phyloP scores from a whole-genome alignment of 2,113 vertebrate genomes.

The Natator depressus region DNA sequence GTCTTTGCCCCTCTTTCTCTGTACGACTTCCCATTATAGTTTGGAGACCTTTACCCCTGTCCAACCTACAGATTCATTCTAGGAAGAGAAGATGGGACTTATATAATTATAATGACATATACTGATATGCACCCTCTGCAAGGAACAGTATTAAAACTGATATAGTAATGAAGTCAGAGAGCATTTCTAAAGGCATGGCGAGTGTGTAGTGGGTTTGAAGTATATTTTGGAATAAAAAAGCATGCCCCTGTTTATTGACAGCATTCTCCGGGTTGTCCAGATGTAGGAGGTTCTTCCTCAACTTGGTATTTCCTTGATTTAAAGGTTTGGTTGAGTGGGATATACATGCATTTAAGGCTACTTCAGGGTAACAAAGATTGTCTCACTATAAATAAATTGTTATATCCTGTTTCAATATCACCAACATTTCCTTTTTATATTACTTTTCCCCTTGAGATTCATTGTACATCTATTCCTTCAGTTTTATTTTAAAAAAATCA shows the following conservation, averaged over 20 bases:
- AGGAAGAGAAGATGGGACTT: not conserved
- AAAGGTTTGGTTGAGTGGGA: conserved; percentile 3
- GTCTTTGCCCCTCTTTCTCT: not conserved
- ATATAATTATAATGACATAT: not conserved
- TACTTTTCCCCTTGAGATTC: conserved; percentile 8
- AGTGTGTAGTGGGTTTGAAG: not conserved
- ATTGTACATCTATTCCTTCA: not conserved
- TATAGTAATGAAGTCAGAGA: not conserved
- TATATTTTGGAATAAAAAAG: conserved; percentile 16
- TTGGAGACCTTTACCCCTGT: not conserved
- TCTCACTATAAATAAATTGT: conserved; percentile 24
- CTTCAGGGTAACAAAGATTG: not conserved
- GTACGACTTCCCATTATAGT: not conserved
- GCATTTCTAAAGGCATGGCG: not conserved
- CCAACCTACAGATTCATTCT: not conserved
- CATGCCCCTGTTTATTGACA: not conserved
- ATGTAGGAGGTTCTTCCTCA: not conserved
- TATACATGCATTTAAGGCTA: not conserved
- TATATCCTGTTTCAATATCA: conserved; percentile 2
- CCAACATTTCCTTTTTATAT: not conserved
- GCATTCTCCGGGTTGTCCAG: not conserved
- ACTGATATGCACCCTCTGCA: not conserved
- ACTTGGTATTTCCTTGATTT: conserved; percentile 40
- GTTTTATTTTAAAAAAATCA: not conserved
- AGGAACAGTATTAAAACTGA: not conserved